Base-by-base conservation (phyloP, 2,888 invertebrate genomes). In the Rhorus exstirpatorius region DNA sequence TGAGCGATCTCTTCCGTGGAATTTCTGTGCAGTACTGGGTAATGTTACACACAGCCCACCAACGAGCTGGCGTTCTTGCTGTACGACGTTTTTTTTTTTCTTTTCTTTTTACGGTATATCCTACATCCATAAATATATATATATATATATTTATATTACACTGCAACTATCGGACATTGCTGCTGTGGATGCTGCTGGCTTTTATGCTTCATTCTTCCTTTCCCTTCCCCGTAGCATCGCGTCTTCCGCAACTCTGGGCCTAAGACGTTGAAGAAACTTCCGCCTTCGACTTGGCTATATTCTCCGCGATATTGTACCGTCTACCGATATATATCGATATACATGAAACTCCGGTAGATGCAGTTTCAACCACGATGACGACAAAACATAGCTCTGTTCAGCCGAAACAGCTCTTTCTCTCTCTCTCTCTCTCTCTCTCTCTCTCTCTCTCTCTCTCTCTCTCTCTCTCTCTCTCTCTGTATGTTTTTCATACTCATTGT, bases 401-500 rank as follows among this genome's bases (percentile, higher is more conserved):
- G 67, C 79, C 85, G 41, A 51, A 75, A 75, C 74, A 24, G 21
- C 76, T 60, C 67, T 61, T 31, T 31, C 31, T 31, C 31, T 31
- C 31, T 17, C 75, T 74, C 49, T 72, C 79, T 79, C 63, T 74
- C 84, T 79, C 51, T 80, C 60, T 70, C 1, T 68, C 14, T 41
- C 31, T n/a, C 53, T n/a, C 71, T 84, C 74, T 65, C 24, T 49
- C 38, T 55, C 63, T 41, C 26, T 12, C 75, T 76, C 51, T 70
- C 77, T 79, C 53, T 67, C 83, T 81, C 49, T 79, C 60, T 61
- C 51, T 71, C 51, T 82, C 53, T 63, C n/a, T n/a, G n/a, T n/a
- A n/a, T n/a, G n/a, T 79, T 83, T 84, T 85, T 79, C 84, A 81
- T 84, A 83, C 83, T 85, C 83, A 84, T 88, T 88, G 86, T 86